Percentiles rank a stretch among this genome's conserved stretches.
These are phyloP conservation scores for Cyclina sinensis DNA, from an alignment of 1,140 invertebrate species.

Conservation along the genomic window DNA sequence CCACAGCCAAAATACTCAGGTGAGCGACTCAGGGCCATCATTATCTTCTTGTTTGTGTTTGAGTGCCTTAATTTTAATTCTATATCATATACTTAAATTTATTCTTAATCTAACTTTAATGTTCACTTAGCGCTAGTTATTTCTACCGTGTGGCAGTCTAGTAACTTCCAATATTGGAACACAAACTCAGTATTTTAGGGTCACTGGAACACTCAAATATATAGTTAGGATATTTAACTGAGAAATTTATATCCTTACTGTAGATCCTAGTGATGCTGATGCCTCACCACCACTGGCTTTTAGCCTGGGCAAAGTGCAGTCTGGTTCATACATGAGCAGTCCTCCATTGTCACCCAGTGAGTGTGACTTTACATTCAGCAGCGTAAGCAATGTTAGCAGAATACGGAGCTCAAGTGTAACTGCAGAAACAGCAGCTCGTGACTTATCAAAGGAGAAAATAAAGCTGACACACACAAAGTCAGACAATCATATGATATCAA, in stretches of 20 bases:
- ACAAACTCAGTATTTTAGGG: too few species aligned
- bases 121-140: too few species aligned
- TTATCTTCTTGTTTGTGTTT: too few species aligned
- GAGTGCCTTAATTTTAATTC: too few species aligned
- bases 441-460: constrained; percentile 73
- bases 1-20: too few species aligned
- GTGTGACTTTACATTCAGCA: constrained; percentile 79
- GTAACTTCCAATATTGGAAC: too few species aligned
- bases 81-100: too few species aligned
- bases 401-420: constrained; percentile 81
- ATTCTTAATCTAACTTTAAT: too few species aligned
- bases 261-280: constrained; percentile 82
- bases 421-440: constrained; percentile 67
- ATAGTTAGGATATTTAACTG: too few species aligned
- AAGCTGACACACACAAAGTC: constrained; percentile 80
- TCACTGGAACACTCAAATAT: too few species aligned
- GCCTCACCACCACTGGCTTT: constrained; percentile 65
- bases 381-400: constrained; percentile 80
- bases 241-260: constrained; percentile 12
- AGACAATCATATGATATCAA: constrained; percentile 71
- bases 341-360: constrained; percentile 77
- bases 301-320: constrained; percentile 60
- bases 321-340: constrained; percentile 73
- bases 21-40: too few species aligned
- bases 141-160: too few species aligned